Percentiles rank a stretch among this genome's conserved stretches.
These are phyloP conservation scores for Drosophila gunungcola DNA, from an alignment of 1,140 invertebrate genomes.

Conservation along the genomic window DNA sequence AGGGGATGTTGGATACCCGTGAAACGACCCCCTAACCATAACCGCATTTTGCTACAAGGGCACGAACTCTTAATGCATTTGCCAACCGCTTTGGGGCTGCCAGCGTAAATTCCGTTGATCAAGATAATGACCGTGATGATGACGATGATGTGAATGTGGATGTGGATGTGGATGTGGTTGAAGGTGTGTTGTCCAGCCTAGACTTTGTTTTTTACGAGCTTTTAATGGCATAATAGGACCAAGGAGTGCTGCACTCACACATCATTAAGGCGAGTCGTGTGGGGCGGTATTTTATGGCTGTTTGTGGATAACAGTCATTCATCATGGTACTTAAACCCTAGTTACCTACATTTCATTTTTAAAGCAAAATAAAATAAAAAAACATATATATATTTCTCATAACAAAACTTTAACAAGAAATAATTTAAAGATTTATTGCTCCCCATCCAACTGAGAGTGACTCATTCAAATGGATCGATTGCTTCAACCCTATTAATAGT, in stretches of 20 bases:
- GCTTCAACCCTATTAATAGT: constrained; percentile 47
- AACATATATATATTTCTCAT: not conserved
- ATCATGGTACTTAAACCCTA: constrained; percentile 18
- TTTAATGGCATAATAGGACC: constrained; percentile 44
- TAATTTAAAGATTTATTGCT: not conserved
- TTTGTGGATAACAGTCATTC: constrained; percentile 12
- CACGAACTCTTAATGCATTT: constrained; percentile 64
- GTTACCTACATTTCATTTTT: constrained; percentile 2
- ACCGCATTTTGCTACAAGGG: constrained; percentile 62
- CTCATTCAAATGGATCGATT: constrained; percentile 39
- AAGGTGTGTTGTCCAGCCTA: constrained; percentile 50
- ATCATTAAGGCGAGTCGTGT: constrained; percentile 18
- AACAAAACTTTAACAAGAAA: no score
- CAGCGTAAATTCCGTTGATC: constrained; percentile 44
- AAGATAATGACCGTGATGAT: constrained; percentile 42
- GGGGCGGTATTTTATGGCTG: constrained; percentile 9
- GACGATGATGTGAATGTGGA: constrained; percentile 8
- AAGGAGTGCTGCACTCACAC: constrained; percentile 42
- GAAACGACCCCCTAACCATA: constrained; percentile 48
- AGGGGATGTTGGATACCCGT: constrained; percentile 5
- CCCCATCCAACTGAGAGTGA: constrained; percentile 10
- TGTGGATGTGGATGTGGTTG: constrained; percentile 24
- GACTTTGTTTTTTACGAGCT: constrained; percentile 40
- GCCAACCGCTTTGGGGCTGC: constrained; percentile 48
- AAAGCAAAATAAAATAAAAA: not conserved